Evolutionary conservation across 2,113 vertebrate species (phyloP), one percentile per base, ranked within the genome.

Genomic region (Anoura caudifer): DNA sequence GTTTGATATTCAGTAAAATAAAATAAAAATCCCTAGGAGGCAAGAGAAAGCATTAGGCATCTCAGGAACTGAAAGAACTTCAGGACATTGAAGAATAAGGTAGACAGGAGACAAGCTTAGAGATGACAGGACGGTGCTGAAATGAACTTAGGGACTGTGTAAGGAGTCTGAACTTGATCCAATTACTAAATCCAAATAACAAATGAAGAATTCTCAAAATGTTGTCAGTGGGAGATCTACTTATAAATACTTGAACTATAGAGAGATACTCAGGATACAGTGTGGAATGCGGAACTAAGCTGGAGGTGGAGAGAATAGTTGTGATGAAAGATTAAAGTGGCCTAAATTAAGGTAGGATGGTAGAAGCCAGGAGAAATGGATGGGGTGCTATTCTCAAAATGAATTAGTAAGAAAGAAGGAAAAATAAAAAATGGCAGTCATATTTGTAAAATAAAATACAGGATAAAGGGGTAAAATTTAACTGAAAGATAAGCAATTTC

Each of bases 51-150:
- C 11, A 56, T 15, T 1, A 2, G 4, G 2, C 17, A 36, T 14
- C 15, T 76, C 20, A 43, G 33, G n/a, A 81, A 36, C 28, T 56
- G 15, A 63, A 83, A 80, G 6, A 17, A 47, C 41, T 61, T 72
- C 15, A 41, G 14, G 38, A 76, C 16, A 2, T 3, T 63, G 54
- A 61, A 1, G 14, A 33, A 4, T 7, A n/a, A 38, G 15, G 2
- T 2, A n/a, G 2, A 5, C 0, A 4, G 0, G 15, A 20, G 33
- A 2, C 12, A 41, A 69, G 38, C 36, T 19, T 59, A 56, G 15
- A 16, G 11, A 4, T 0, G 15, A 41, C 2, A 13, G 4, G 10
- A 2, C 1, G 11, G 24, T 26, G 3, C 2, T 73, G 33, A 43
- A 59, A 38, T 70, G 33, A 79, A 72, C 22, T 22, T 38, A 16